Base-by-base conservation (phyloP, 2,797 vertebrate species). In the Darevskia mixta region DNA sequence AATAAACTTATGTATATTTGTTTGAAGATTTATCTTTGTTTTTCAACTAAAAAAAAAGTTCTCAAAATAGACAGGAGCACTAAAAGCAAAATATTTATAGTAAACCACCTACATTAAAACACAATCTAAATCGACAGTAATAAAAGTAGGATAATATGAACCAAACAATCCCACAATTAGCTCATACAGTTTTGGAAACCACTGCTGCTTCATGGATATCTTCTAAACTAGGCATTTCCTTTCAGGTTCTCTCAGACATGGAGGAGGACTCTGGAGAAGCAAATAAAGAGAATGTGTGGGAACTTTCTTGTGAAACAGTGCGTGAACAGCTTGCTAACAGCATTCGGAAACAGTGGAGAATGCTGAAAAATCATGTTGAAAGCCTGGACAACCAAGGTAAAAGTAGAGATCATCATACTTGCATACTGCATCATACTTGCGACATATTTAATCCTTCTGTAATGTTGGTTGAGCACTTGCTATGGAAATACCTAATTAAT, bases 261-360 rank as follows among this genome's bases (percentile, higher is more conserved):
- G 98, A 99, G 58, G 98, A 99, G 45, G 98, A 98, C 82, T 43
- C 75, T 0, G 97, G 95, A 2, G 98, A 99, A 82, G 91, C 95
- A 17, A 98, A 97, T 93, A 98, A 98, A 92, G 99, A 98, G 91
- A 96, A 95, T 76, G 89, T 96, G 69, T 97, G 98, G 95, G 98
- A 99, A 95, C 98, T 98, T 45, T 98, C 98, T 2, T 99, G 99
- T 95, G 98, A 99, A 89, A 97, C 97, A 8, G 99, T 98, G 4
- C 96, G 98, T 69, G 98, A 99, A 82, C 98, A 99, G 93, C 98
- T 99, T 84, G 98, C 98, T 82, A 98, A 98, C 95, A 99, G 98
- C 97, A 99, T 99, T 94, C 98, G 99, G 5, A 98, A 98, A 90
- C 98, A 99, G 91, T 99, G 99, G 99, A 98, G 99, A 89, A 99